phyloP scores from a whole-genome alignment of 2,888 invertebrate species.

The Epirrhoe tristata region DNA sequence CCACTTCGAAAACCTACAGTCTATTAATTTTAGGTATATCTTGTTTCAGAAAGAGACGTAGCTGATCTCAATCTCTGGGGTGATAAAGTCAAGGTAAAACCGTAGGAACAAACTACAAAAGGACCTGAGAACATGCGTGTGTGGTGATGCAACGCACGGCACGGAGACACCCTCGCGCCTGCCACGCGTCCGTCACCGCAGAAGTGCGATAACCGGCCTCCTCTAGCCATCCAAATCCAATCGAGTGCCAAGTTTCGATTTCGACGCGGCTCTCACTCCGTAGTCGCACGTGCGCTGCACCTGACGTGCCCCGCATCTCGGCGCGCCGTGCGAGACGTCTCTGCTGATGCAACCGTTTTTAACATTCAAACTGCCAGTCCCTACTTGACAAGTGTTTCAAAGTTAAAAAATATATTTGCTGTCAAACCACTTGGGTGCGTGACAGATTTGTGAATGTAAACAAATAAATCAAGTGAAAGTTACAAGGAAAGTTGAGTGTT shows the following conservation, averaged over 20 bases:
- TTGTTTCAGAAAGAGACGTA: constrained; percentile 40
- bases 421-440: constrained; percentile 63
- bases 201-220: constrained; percentile 74
- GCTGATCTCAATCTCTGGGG: constrained; percentile 44
- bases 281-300: constrained; percentile 69
- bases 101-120: constrained; percentile 46
- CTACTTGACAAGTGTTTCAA: constrained; percentile 48
- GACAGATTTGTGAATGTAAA: constrained; percentile 57
- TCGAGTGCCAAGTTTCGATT: constrained; percentile 73
- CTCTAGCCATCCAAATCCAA: constrained; percentile 41
- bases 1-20: no score
- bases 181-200: constrained; percentile 55
- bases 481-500: constrained; percentile 58
- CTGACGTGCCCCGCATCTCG: constrained; percentile 54
- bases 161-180: constrained; percentile 64
- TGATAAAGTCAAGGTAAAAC: constrained; percentile 52
- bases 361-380: constrained; percentile 45
- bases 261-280: constrained; percentile 68
- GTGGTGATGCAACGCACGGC: constrained; percentile 60
- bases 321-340: constrained; percentile 59
- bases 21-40: no score
- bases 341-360: constrained; percentile 58
- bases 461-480: constrained; percentile 57
- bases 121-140: constrained; percentile 51
- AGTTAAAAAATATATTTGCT: constrained; percentile 62